Evolutionary conservation across 2,888 invertebrate genomes (phyloP).

Genomic region (Endotricha flammealis): DNA sequence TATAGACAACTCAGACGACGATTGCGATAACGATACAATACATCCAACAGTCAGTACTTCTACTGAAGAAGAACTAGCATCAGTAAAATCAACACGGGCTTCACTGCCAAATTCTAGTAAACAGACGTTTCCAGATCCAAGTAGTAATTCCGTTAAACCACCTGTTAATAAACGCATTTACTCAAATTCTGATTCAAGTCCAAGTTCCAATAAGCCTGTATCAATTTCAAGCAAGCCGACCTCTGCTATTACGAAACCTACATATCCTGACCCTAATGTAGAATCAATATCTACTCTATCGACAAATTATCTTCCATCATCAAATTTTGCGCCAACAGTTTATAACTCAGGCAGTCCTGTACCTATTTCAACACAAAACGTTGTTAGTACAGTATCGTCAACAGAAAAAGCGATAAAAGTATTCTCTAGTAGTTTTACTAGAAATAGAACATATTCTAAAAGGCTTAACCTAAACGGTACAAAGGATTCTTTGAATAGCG

Average conservation of each 20-base stretch:
- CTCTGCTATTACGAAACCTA: slow-evolving; percentile 25
- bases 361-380: slow-evolving; percentile 47
- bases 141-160: neutral
- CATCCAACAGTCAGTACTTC: slow-evolving; percentile 48
- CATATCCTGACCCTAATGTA: slow-evolving; percentile 24
- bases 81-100: slow-evolving; percentile 39
- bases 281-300: slow-evolving; percentile 37
- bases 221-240: slow-evolving; percentile 2
- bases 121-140: slow-evolving; percentile 26
- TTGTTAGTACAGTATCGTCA: slow-evolving; percentile 25
- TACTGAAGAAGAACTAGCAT: slow-evolving; percentile 41
- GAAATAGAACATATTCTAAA: slow-evolving; percentile 61
- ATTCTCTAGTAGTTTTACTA: slow-evolving; percentile 39
- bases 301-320: slow-evolving; percentile 33
- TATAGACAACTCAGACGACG: slow-evolving; percentile 56
- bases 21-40: slow-evolving; percentile 60
- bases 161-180: slow-evolving; percentile 2
- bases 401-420: slow-evolving; percentile 44
- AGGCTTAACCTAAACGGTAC: slow-evolving; percentile 49
- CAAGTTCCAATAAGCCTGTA: neutral
- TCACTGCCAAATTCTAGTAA: slow-evolving; percentile 29
- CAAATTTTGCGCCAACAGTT: slow-evolving; percentile 34
- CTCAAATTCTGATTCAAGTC: neutral
- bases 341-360: slow-evolving; percentile 31
- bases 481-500: slow-evolving; percentile 62